A percentile compares a stretch with the other conserved stretches of the same genome.
Evolutionary conservation across 2,113 vertebrate species (phyloP).

Genomic region (Spea bombifrons): DNA sequence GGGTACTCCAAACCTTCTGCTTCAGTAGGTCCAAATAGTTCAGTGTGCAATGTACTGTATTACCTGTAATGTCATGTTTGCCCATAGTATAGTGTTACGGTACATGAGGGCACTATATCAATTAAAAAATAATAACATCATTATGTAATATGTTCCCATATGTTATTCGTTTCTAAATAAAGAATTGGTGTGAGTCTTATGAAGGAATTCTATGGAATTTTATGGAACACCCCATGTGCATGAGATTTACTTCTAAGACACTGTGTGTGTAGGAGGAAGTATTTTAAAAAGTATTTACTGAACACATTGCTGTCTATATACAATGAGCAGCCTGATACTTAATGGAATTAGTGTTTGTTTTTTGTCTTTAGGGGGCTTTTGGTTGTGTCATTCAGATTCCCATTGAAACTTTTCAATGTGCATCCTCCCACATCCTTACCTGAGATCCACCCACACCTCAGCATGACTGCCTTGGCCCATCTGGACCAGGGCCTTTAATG

Average conservation of each 20-base stretch:
- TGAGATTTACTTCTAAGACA: background rate
- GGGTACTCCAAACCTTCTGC: no score
- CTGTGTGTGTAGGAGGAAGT: constrained; percentile 50
- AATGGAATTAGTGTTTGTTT: constrained; percentile 55
- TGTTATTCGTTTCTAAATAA: no score
- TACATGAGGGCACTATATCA: no score
- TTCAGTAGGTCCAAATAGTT: no score
- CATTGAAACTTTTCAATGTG: constrained; percentile 19
- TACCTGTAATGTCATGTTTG: no score
- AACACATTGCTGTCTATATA: constrained; percentile 36
- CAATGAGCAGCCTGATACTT: constrained; percentile 29
- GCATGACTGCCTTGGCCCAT: constrained; percentile 34
- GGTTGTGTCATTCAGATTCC: constrained; percentile 36
- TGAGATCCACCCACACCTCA: constrained; percentile 16
- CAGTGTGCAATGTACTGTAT: no score
- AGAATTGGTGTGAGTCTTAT: no score
- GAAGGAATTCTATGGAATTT: no score
- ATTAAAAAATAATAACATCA: no score
- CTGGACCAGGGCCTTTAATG: constrained; percentile 18
- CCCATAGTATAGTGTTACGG: no score
- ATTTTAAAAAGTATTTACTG: constrained; percentile 24
- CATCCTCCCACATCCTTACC: background rate
- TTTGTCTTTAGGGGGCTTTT: background rate
- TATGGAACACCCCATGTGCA: background rate
- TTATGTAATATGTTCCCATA: no score